phyloP scores from a whole-genome alignment of 2,888 invertebrate species.

The Cosmia pyralina region DNA sequence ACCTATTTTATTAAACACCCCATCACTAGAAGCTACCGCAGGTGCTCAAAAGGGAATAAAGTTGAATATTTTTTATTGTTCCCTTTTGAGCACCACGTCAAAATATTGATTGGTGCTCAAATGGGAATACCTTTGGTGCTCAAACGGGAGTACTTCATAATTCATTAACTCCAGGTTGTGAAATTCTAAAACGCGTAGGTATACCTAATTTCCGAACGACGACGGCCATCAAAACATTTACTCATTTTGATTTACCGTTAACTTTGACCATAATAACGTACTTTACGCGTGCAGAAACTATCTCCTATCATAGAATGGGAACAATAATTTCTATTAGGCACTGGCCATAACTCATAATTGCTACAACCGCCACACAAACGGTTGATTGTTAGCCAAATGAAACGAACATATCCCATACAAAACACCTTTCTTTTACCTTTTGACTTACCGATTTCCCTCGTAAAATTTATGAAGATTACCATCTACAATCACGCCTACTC shows the following conservation, averaged over 20 bases:
- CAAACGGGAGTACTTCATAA: too few relatives aligned
- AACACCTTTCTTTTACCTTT: constrained; percentile 70
- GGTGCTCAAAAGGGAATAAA: too few relatives aligned
- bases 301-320: constrained; percentile 52
- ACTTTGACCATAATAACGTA: constrained; percentile 26
- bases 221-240: constrained; percentile 37
- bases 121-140: too few relatives aligned
- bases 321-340: constrained; percentile 70
- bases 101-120: too few relatives aligned
- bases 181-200: neutral
- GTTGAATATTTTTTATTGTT: too few relatives aligned
- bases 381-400: constrained; percentile 79
- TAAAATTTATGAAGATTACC: constrained; percentile 88
- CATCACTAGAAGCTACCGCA: too few relatives aligned
- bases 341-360: constrained; percentile 74
- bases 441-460: constrained; percentile 77
- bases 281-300: constrained; percentile 20
- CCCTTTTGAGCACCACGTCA: too few relatives aligned
- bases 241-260: constrained; percentile 42
- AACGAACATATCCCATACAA: constrained; percentile 67
- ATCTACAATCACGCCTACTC: constrained; percentile 84
- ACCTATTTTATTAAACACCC: too few relatives aligned
- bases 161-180: too few relatives aligned
- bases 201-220: constrained; percentile 30
- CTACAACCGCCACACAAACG: constrained; percentile 68